phyloP scores from a whole-genome alignment of 2,113 vertebrate species.

The Ailuropoda melanoleuca region DNA sequence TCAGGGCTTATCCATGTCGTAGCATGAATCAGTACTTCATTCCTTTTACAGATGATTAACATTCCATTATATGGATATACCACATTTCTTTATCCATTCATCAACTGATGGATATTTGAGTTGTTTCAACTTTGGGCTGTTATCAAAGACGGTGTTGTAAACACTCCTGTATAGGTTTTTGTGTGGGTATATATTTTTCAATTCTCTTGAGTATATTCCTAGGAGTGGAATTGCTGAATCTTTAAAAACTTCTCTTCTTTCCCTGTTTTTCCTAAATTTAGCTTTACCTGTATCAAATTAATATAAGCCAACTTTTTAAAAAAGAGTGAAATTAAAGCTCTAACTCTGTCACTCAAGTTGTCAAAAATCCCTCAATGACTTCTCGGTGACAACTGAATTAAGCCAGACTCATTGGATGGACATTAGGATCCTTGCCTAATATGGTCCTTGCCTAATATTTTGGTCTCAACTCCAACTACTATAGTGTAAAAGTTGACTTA shows the following conservation, averaged over 20 bases:
- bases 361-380: not conserved
- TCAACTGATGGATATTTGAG: not conserved
- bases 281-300: not conserved
- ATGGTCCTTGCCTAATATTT: not conserved
- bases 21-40: not conserved
- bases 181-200: not conserved
- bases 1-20: not conserved
- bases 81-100: not conserved
- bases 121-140: not conserved
- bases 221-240: not conserved
- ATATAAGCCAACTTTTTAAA: not conserved
- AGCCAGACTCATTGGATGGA: not conserved
- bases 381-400: not conserved
- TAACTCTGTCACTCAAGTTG: not conserved
- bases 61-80: not conserved
- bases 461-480: not conserved
- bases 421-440: not conserved
- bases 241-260: not conserved
- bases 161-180: not conserved
- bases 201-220: not conserved
- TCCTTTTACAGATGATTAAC: not conserved
- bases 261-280: not conserved
- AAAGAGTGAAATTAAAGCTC: not conserved
- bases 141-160: not conserved
- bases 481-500: not conserved